Evolutionary conservation across 2,113 vertebrate genomes (phyloP).

Genomic region (Pelvicachromis taeniatus): DNA sequence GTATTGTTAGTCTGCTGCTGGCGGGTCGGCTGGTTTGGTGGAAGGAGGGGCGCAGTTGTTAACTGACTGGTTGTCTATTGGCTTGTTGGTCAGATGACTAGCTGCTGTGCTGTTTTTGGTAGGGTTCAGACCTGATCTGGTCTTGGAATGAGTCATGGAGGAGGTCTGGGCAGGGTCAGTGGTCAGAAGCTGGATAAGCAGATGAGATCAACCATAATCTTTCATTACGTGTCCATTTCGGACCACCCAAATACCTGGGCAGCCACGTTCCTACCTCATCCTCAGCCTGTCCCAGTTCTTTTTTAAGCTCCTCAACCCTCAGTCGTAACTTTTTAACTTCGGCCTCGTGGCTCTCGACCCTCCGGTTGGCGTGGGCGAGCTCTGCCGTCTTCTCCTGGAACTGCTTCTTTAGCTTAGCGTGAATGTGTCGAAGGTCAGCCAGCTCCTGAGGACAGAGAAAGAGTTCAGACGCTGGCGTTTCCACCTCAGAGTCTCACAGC

Average conservation of each 20-base stretch:
- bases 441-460: constrained; percentile 77
- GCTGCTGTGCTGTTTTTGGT: background rate
- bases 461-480: background rate
- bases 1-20: background rate
- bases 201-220: background rate
- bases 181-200: background rate
- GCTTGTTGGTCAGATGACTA: background rate
- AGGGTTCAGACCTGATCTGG: background rate
- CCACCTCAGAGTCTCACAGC: background rate
- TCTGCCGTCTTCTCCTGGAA: constrained; percentile 91
- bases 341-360: constrained; percentile 87
- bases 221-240: background rate
- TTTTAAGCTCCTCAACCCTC: constrained; percentile 95
- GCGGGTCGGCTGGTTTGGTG: rapidly evolving
- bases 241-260: background rate
- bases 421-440: constrained; percentile 88
- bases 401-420: constrained; percentile 95
- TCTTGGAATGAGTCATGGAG: background rate
- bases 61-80: background rate
- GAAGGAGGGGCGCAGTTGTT: too few species aligned
- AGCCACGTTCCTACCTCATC: constrained; percentile 78
- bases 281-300: constrained; percentile 93
- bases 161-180: background rate
- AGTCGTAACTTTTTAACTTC: constrained; percentile 94
- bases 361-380: constrained; percentile 84